These are phyloP conservation scores for Bos taurus DNA, from an alignment of 2,113 vertebrate genomes.

Conservation along the genomic window ARS-UCD2.0 NC_037356.1:1886001-1886500, in stretches of 20 bases:
- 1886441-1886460: background rate
- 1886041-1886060: background rate
- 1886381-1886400: background rate
- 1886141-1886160: background rate
- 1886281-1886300: background rate
- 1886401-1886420: background rate
- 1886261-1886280: background rate
- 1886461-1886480: background rate
- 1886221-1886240: background rate
- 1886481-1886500: background rate
- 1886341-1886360: background rate
- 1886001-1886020: background rate
- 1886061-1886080: background rate
- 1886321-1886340: background rate
- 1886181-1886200: background rate
- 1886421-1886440: background rate
- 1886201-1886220: background rate
- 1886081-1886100: background rate
- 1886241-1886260: accelerated
- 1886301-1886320: background rate
- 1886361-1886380: background rate
- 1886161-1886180: background rate
- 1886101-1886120: background rate
- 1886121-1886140: background rate
- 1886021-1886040: background rate